Conservation (phyloP, 2,797 vertebrate species). For the Chelon labrosus region DNA sequence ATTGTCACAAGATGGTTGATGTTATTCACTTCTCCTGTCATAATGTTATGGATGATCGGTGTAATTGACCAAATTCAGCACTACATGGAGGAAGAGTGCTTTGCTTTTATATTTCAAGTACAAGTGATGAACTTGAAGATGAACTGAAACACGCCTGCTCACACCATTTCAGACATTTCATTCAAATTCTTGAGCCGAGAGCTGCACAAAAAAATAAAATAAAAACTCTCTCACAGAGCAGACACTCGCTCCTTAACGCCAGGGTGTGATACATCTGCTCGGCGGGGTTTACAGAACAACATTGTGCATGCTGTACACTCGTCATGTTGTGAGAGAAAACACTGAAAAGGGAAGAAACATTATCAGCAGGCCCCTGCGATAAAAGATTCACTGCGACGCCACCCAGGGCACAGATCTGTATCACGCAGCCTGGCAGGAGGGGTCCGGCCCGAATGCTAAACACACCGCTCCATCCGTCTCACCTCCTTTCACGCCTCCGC, state of each 20-base stretch:
- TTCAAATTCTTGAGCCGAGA: neutral
- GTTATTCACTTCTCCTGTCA: too few species aligned
- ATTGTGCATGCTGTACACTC: conserved; percentile 35
- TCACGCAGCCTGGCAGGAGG: conserved; percentile 10
- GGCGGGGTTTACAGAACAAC: conserved; percentile 14
- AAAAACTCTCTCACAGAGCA: conserved; percentile 4
- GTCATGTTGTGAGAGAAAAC: conserved; percentile 34
- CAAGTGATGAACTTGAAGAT: neutral
- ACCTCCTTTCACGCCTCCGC: conserved; percentile 21
- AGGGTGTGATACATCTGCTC: conserved; percentile 32
- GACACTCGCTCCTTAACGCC: conserved; percentile 10
- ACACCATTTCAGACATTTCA: neutral
- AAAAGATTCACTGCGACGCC: conserved; percentile 40
- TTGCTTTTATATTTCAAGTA: neutral
- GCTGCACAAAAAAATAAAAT: conserved; percentile 31
- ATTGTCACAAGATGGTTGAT: too few species aligned
- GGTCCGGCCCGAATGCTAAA: conserved; percentile 49
- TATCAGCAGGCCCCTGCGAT: conserved; percentile 56
- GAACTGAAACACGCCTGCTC: neutral
- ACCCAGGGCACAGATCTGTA: conserved; percentile 54
- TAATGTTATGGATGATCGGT: too few species aligned
- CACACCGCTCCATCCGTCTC: conserved; percentile 33
- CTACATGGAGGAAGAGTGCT: neutral
- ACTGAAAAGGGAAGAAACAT: conserved; percentile 40
- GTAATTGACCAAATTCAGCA: too few species aligned